Evolutionary conservation across 92 coral and sea anemone genomes (phyloP), one percentile per base, ranked within the genome.

Genomic region (Palythoa caribaeorum): DNA sequence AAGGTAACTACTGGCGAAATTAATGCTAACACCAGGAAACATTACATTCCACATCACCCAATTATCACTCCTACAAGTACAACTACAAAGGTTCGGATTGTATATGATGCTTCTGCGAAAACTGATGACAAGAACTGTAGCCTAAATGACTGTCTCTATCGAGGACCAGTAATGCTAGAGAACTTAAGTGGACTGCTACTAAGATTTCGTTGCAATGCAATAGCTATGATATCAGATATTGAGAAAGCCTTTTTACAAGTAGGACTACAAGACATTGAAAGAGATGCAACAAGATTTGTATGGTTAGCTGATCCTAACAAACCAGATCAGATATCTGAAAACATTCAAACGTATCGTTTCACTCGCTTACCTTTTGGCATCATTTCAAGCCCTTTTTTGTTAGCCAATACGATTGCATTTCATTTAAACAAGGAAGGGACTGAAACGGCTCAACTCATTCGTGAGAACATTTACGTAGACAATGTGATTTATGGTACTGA

Each of bases 1-100:
- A n/a, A n/a, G n/a, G n/a, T n/a, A n/a, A n/a, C n/a, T n/a, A n/a
- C 28, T 28, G 28, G 28, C 28, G 28, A 28, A 28, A 28, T 28
- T 28, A 28, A 28, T 28, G 28, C 28, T 28, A 28, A 28, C 28
- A 28, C 28, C 28, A 91, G 73, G 83, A 79, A 73, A 6, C 91
- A 88, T 54, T 89, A 92, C 62, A 78, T 85, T 28, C 94, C 92
- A 2, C 94, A 89, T 48, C 92, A 89, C 50, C 90, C 94, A 28
- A 28, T 28, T 1, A 88, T 92, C 14, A 39, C 83, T 50, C 74
- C 87, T 9, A 83, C 62, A 78, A 80, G 38, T 60, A 90, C 63
- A 54, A 93, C 93, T 36, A 90, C 93, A n/a, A 90, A 93, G 55
- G 86, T 84, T 8, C 19, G 92, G 9, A 68, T 90, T 10, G 95